These are phyloP conservation scores for Garrulus glandarius DNA, from an alignment of 2,797 vertebrate species.

Conservation along the genomic window DNA sequence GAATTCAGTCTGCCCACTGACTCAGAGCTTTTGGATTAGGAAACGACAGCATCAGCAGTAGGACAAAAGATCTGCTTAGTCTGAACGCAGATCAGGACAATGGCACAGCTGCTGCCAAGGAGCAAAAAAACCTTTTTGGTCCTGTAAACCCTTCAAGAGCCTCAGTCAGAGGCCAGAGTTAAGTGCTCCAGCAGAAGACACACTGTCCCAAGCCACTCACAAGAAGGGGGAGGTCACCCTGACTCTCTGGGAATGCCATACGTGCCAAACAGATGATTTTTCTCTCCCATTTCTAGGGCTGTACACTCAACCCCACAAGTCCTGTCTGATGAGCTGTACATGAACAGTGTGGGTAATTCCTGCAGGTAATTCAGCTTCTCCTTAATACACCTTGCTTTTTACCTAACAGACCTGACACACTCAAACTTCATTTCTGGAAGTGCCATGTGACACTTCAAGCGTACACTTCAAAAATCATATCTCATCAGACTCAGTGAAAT, in stretches of 20 bases:
- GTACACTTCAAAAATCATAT: background rate
- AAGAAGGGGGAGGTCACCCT: background rate
- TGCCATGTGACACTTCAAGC: background rate
- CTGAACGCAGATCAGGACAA: background rate
- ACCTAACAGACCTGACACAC: background rate
- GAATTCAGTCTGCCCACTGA: background rate
- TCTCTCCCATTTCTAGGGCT: background rate
- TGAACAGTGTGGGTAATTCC: background rate
- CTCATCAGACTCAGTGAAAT: background rate
- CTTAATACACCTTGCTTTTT: background rate
- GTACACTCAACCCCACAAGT: accelerated
- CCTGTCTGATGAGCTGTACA: background rate
- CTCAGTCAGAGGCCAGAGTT: background rate
- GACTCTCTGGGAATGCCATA: background rate
- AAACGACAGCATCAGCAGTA: background rate
- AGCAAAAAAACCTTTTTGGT: accelerated
- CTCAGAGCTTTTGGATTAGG: background rate
- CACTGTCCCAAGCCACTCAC: background rate
- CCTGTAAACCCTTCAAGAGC: background rate
- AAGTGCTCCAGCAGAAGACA: background rate
- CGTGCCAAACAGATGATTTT: background rate
- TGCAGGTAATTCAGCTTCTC: background rate
- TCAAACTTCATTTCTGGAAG: background rate
- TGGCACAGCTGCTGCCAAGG: background rate
- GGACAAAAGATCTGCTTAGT: background rate